A percentile compares a stretch with the other conserved stretches of the same genome.
Evolutionary conservation across 2,797 vertebrate species (phyloP).

Genomic region (Novumbra hubbsi): DNA sequence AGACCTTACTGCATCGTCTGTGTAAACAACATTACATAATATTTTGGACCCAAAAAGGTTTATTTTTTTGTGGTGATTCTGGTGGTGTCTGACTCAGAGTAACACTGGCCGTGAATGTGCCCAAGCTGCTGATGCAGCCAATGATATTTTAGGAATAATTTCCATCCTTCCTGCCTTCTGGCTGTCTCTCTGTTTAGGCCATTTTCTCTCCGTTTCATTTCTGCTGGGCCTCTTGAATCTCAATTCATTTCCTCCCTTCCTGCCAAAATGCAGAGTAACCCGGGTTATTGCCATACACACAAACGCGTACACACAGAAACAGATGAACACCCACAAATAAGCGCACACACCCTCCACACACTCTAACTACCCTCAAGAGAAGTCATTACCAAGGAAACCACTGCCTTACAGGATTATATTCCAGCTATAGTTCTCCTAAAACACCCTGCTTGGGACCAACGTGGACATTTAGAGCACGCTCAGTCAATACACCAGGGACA

Average conservation of each 20-base stretch:
- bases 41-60: neutral
- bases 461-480: neutral
- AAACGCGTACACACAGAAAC: neutral
- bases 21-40: constrained; percentile 13
- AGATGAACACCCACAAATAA: neutral
- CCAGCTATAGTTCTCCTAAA: neutral
- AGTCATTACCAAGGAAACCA: neutral
- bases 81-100: constrained; percentile 1
- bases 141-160: constrained; percentile 15
- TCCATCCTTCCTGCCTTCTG: neutral
- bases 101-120: constrained; percentile 10
- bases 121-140: constrained; percentile 19
- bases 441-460: neutral
- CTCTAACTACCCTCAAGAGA: neutral
- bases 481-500: neutral
- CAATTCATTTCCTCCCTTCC: constrained; percentile 3
- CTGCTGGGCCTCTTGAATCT: constrained; percentile 1
- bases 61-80: constrained; percentile 23
- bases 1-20: neutral
- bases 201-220: constrained; percentile 4
- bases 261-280: constrained; percentile 19
- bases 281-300: neutral
- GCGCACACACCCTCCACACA: neutral
- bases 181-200: neutral
- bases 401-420: neutral